phyloP scores from a whole-genome alignment of 1,140 invertebrate genomes.

The Trachelipus rathkii region DNA sequence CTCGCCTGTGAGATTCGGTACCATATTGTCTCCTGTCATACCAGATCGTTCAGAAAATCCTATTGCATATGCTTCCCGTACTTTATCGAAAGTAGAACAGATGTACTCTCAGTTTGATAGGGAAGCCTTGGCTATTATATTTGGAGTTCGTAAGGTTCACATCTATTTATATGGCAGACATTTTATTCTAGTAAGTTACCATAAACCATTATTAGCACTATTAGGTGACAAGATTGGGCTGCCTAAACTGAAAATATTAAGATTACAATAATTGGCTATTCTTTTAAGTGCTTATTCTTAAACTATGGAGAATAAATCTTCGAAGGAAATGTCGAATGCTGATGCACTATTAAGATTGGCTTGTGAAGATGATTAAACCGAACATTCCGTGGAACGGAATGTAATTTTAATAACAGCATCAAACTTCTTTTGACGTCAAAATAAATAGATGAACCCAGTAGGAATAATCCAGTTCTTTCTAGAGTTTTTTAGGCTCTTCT shows the following conservation, averaged over 20 bases:
- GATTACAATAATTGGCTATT: slow-evolving; percentile 49
- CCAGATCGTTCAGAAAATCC: slow-evolving; percentile 50
- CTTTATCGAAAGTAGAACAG: slow-evolving; percentile 51
- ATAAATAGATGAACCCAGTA: too few species aligned
- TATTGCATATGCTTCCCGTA: slow-evolving; percentile 53
- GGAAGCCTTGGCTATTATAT: too few species aligned
- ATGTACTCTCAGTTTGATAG: slow-evolving; percentile 57
- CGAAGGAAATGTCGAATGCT: slow-evolving; percentile 7
- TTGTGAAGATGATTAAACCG: not conserved
- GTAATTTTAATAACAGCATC: too few species aligned
- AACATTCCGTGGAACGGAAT: not conserved
- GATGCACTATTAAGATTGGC: not conserved
- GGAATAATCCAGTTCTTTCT: too few species aligned
- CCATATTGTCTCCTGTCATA: slow-evolving; percentile 52
- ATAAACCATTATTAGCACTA: slow-evolving; percentile 52
- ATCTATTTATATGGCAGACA: slow-evolving; percentile 53
- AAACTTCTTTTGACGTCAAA: too few species aligned
- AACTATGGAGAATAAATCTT: slow-evolving; percentile 39
- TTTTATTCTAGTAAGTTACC: slow-evolving; percentile 53
- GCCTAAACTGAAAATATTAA: slow-evolving; percentile 43
- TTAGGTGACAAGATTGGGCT: slow-evolving; percentile 49
- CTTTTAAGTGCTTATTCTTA: slow-evolving; percentile 48
- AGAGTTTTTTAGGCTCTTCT: too few species aligned
- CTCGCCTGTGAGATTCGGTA: slow-evolving; percentile 53
- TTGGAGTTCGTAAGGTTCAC: slow-evolving; percentile 54